Evolutionary conservation across 2,113 vertebrate genomes (phyloP), one percentile per base, ranked within the genome.

Genomic region (Nematolebias whitei): DNA sequence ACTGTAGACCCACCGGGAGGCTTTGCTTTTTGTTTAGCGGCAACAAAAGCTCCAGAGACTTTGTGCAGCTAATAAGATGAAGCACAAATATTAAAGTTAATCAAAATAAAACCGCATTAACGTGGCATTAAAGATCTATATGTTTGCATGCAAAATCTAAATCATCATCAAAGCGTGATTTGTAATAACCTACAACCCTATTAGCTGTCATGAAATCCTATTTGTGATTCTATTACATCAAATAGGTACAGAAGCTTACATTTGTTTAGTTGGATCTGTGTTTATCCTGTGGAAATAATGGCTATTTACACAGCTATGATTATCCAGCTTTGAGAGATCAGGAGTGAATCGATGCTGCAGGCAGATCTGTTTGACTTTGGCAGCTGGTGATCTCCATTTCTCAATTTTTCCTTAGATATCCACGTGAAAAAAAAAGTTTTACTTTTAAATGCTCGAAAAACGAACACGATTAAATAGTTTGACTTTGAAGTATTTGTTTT

Each of bases 311-410:
- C 82, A 85, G 73, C 69, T 60, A 78, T 85, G 82, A 87, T 89
- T 90, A 90, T 88, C 77, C 85, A 86, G 85, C 83, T 90, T 87
- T 88, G 83, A 79, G 84, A 86, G 89, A 90, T 90, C 83, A 83
- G 85, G 90, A 79, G 76, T 76, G 89, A 90, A 90, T 88, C 78
- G 18, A 85, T 88, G 80, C 85, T 80, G 83, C 63, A 57, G 67
- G 70, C 63, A 76, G 47, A 75, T 75, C 53, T 78, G 48, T 76
- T 83, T 83, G 84, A 78, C 65, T 82, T 56, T 84, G 78, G 61
- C 76, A 76, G 74, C n/a, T 58, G 53, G 39, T 57, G 50, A 63
- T 73, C 48, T 32, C 49, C 63, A 78, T 62, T 74, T 72, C 51
- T 50, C 39, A 44, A 58, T 44, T 53, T 47, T 44, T 12, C 32